These are phyloP conservation scores for Trogon surrucura DNA, from an alignment of 2,113 vertebrate genomes.

Conservation along the genomic window DNA sequence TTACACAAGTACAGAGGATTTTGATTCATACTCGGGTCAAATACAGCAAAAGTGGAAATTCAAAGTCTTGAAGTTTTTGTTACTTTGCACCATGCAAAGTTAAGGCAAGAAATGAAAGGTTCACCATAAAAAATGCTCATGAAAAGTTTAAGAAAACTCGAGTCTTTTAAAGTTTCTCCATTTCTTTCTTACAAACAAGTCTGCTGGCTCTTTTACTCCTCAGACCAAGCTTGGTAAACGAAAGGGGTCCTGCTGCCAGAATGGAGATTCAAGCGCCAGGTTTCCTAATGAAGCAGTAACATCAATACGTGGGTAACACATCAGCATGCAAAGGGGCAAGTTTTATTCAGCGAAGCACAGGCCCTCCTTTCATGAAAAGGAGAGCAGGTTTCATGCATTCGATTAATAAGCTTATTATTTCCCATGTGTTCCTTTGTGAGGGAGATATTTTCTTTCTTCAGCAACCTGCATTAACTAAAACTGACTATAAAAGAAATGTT, in stretches of 20 bases:
- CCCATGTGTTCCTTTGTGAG: conserved; percentile 58
- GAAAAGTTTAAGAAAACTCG: neutral
- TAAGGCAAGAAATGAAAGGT: neutral
- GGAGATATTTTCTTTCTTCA: conserved; percentile 67
- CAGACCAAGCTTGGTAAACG: neutral
- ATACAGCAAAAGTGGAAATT: neutral
- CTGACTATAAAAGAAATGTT: conserved; percentile 68
- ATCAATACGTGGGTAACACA: conserved; percentile 3
- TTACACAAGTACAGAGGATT: neutral
- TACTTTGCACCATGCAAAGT: neutral
- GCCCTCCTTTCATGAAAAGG: conserved; percentile 65
- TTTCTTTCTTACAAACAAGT: neutral
- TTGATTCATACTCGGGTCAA: neutral
- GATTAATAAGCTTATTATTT: conserved; percentile 71
- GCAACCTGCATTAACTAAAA: conserved; percentile 70
- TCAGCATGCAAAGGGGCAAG: conserved; percentile 46
- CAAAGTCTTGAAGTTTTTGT: neutral
- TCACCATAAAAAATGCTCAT: neutral
- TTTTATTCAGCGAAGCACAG: conserved; percentile 54
- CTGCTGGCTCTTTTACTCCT: conserved; percentile 7
- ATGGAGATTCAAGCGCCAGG: neutral
- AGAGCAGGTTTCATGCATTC: conserved; percentile 49
- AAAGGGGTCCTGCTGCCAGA: conserved; percentile 10
- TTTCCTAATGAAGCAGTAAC: conserved; percentile 45
- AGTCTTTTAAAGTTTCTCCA: neutral